phyloP scores from a whole-genome alignment of 2,113 vertebrate genomes.

The Leucoraja erinaceus region DNA sequence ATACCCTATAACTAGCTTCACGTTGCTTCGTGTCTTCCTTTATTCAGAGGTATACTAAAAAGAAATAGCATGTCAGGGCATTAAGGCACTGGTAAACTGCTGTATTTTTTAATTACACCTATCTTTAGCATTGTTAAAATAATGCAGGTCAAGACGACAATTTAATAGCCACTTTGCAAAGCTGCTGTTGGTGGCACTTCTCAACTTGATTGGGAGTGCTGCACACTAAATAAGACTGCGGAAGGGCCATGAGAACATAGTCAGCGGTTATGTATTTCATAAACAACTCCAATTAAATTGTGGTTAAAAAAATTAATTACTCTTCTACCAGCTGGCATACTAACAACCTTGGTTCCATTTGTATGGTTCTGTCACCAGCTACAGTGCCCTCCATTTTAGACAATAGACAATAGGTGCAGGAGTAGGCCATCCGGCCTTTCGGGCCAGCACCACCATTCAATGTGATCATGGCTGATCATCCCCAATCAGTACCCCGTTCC shows the following conservation, averaged over 20 bases:
- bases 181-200: neutral
- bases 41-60: neutral
- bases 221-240: neutral
- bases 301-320: neutral
- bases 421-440: too few species aligned
- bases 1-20: constrained; percentile 2
- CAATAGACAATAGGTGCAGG: too few species aligned
- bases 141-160: constrained; percentile 9
- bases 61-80: neutral
- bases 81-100: neutral
- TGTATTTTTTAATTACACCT: constrained; percentile 31
- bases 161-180: constrained; percentile 13
- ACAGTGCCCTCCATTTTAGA: neutral
- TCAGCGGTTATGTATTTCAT: neutral
- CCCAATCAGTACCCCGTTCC: too few species aligned
- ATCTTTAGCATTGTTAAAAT: constrained; percentile 6
- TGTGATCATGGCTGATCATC: too few species aligned
- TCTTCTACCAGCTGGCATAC: neutral
- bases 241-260: neutral
- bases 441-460: too few species aligned
- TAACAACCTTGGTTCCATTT: constrained; percentile 2
- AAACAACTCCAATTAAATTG: neutral
- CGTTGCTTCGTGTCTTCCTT: neutral
- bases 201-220: neutral
- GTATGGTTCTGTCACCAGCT: neutral